Evolutionary conservation across 2,113 vertebrate genomes (phyloP), one percentile per base, ranked within the genome.

Genomic region (Pseudopipra pipra): DNA sequence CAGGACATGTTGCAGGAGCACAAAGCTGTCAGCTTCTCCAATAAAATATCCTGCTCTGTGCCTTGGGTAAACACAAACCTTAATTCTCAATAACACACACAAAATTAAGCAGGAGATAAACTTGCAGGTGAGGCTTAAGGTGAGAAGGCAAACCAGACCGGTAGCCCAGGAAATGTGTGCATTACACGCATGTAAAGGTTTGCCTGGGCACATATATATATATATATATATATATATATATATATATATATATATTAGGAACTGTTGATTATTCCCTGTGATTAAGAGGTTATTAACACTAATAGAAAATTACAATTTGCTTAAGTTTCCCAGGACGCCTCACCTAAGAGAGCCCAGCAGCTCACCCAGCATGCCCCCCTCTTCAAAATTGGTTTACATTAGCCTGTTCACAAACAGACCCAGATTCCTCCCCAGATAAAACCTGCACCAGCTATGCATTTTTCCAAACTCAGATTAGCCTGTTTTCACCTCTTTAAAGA

Each of bases 321-420:
- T 89, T 43, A 81, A 84, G 71, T 94, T 95, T 92, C 90, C 67
- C 51, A 52, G 70, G 59, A 85, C 75, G 28, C 20, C 46, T 68
- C 2, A 1, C 66, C 96, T 94, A 73, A 91, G 77, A 93, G 90
- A 82, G 58, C 62, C 92, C 74, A 87, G 70, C 52, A 55, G 92
- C 46, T 91, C 62, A 14, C 61, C 70, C 88, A 89, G 89, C 78
- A 68, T 11, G n/a, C 49, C 46, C 80, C 47, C 52, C 62, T 89
- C 11, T 89, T 93, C 79, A 82, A 95, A 94, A 94, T 31, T 68
- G 67, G 71, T 96, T 97, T 67, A 30, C 44, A 87, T 92, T 67
- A 95, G 72, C 67, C 91, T 95, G 68, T 85, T 97, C 86, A 94
- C 77, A 93, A 95, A 86, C 76, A 73, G 75, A 80, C 22, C 33